Evolutionary conservation across 2,888 invertebrate genomes (phyloP).

Genomic region (Meandrusa payeni): DNA sequence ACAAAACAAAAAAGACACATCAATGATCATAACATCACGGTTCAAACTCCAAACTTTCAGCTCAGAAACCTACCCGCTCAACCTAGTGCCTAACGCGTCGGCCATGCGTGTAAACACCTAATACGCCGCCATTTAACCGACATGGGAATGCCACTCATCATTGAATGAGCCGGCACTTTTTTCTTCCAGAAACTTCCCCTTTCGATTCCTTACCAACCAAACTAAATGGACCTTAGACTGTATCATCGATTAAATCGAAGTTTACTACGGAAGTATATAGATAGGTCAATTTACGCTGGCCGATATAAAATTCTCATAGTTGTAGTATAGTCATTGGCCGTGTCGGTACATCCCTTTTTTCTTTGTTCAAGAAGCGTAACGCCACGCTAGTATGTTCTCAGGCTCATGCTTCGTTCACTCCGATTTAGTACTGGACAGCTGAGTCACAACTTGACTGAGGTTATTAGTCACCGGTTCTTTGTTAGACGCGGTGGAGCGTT

Average conservation of each 20-base stretch:
- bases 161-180: constrained; percentile 46
- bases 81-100: constrained; percentile 18
- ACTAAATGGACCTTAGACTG: constrained; percentile 5
- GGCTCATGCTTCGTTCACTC: constrained; percentile 46
- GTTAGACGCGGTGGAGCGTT: constrained; percentile 27
- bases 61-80: too few species aligned
- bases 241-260: constrained; percentile 31
- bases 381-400: constrained; percentile 70
- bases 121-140: constrained; percentile 46
- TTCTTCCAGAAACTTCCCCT: constrained; percentile 43
- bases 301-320: constrained; percentile 50
- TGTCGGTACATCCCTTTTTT: constrained; percentile 65
- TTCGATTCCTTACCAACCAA: constrained; percentile 38
- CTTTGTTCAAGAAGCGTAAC: constrained; percentile 71
- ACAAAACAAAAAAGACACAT: too few species aligned
- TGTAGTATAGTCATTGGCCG: constrained; percentile 54
- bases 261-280: constrained; percentile 14
- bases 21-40: too few species aligned
- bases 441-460: constrained; percentile 30
- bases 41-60: too few species aligned
- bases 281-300: constrained; percentile 47
- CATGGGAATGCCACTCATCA: constrained; percentile 55
- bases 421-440: constrained; percentile 47
- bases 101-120: constrained; percentile 26
- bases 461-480: constrained; percentile 35